Conservation (phyloP, 2,113 vertebrate species). For the Chroicocephalus ridibundus region DNA sequence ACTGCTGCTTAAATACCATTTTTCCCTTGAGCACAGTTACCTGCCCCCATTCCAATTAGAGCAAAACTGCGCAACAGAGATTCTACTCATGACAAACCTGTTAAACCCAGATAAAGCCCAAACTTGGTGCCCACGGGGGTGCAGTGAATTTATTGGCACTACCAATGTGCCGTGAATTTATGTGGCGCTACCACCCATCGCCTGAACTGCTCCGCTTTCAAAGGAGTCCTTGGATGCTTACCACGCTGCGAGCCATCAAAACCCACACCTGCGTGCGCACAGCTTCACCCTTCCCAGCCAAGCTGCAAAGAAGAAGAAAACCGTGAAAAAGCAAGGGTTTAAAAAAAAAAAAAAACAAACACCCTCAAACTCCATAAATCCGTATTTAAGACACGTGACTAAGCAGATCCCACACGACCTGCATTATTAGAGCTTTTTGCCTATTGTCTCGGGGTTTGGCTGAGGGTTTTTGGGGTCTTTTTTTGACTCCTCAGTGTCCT, state of each 20-base stretch:
- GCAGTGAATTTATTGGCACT: background rate
- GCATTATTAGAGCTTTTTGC: background rate
- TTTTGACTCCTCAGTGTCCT: background rate
- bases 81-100: background rate
- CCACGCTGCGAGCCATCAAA: background rate
- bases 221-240: accelerated
- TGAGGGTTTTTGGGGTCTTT: background rate
- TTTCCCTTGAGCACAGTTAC: background rate
- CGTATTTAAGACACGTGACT: accelerated
- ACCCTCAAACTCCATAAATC: accelerated
- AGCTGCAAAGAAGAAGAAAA: background rate
- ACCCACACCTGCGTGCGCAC: accelerated
- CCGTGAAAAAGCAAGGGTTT: background rate
- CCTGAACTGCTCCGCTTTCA: background rate
- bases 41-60: background rate
- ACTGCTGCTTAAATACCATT: background rate
- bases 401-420: background rate
- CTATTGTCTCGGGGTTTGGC: background rate
- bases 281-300: background rate
- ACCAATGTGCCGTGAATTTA: too few relatives aligned
- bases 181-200: background rate
- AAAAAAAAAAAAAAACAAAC: background rate
- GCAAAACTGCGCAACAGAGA: background rate
- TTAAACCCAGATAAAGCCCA: background rate
- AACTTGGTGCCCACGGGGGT: background rate